These are phyloP conservation scores for Poecilia wingei DNA, from an alignment of 2,797 vertebrate genomes.

Conservation along the genomic window DNA sequence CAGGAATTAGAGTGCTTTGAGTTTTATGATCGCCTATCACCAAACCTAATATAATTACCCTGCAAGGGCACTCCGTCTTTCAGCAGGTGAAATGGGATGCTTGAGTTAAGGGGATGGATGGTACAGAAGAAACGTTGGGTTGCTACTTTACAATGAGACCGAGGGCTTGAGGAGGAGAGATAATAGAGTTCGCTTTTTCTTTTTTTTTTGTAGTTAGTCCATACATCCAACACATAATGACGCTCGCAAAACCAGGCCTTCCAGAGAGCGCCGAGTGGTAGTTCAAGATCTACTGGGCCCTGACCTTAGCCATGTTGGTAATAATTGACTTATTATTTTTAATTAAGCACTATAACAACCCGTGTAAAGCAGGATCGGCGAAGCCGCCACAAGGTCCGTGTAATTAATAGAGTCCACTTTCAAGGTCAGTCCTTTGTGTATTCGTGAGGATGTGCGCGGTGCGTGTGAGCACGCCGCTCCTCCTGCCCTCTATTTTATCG, in stretches of 20 bases:
- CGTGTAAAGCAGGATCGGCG: slow-evolving; percentile 64
- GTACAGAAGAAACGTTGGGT: slow-evolving; percentile 33
- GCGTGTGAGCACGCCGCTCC: slow-evolving; percentile 3
- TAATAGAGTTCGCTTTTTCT: slow-evolving; percentile 20
- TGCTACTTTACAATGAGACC: slow-evolving; percentile 42
- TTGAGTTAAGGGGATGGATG: slow-evolving; percentile 49
- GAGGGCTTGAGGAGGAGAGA: slow-evolving; percentile 35
- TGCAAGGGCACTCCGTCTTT: slow-evolving; percentile 85
- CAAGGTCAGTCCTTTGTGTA: slow-evolving; percentile 76
- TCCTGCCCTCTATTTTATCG: slow-evolving; percentile 60
- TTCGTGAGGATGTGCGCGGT: slow-evolving; percentile 34
- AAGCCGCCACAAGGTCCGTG: slow-evolving; percentile 55
- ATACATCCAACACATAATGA: slow-evolving; percentile 16
- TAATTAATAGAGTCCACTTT: slow-evolving; percentile 76
- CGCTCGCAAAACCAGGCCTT: background rate
- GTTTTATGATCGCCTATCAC: slow-evolving; percentile 84
- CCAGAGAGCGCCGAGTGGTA: slow-evolving; percentile 56
- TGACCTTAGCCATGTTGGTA: slow-evolving; percentile 78
- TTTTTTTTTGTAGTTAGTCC: background rate
- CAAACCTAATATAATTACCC: slow-evolving; percentile 85
- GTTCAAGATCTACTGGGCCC: slow-evolving; percentile 55
- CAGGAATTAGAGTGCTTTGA: slow-evolving; percentile 84
- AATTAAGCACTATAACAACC: slow-evolving; percentile 75
- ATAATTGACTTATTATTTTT: slow-evolving; percentile 81
- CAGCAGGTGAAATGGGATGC: slow-evolving; percentile 68